Percentiles rank a stretch among this genome's conserved stretches.
Evolutionary conservation across 2,888 invertebrate species (phyloP).

Genomic region (Drosophila peninsularis): DNA sequence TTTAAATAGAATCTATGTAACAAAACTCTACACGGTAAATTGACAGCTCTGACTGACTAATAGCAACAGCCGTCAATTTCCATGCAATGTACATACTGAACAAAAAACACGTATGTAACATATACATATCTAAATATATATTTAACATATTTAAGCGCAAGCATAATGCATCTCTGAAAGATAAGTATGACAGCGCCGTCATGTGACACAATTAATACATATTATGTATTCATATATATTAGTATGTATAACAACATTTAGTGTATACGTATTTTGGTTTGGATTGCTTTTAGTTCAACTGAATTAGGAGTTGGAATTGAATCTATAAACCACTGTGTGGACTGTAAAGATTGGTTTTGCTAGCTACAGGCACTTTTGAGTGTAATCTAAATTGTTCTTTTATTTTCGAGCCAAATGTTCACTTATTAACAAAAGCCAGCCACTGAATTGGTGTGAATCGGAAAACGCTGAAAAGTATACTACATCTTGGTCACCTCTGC

Average conservation of each 20-base stretch:
- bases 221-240: constrained; percentile 12
- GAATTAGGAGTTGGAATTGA: background rate
- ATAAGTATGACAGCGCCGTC: background rate
- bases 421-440: constrained; percentile 13
- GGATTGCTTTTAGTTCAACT: background rate
- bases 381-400: background rate
- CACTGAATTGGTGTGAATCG: constrained; percentile 37
- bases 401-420: constrained; percentile 4
- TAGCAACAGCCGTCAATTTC: background rate
- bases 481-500: constrained; percentile 39
- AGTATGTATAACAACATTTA: constrained; percentile 56
- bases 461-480: constrained; percentile 62
- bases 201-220: constrained; percentile 11
- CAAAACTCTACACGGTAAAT: background rate
- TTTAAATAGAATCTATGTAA: too few relatives aligned
- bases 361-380: background rate
- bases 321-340: background rate
- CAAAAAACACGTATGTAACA: background rate
- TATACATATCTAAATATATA: background rate
- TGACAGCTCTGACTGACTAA: background rate
- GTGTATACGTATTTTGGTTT: constrained; percentile 38
- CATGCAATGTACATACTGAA: background rate
- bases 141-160: background rate
- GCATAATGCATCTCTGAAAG: background rate
- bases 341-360: background rate